A percentile compares a stretch with the other conserved stretches of the same genome.
phyloP scores from a whole-genome alignment of 1,140 invertebrate genomes.

The Glossosoma conforme region DNA sequence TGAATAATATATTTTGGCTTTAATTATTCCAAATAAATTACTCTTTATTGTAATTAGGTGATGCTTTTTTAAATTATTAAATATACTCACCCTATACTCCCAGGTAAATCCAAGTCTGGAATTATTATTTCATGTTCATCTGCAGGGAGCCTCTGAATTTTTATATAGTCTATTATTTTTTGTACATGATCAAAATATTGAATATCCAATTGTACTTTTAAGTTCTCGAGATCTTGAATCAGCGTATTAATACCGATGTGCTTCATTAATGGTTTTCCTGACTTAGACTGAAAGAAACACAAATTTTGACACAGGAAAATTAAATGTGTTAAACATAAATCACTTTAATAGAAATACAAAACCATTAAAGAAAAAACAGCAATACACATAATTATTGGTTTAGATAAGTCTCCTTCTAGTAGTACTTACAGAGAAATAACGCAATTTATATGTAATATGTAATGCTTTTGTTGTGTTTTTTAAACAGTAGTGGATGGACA shows the following conservation, averaged over 20 bases:
- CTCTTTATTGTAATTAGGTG: not conserved
- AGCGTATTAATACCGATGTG: conserved; percentile 9
- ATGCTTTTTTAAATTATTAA: not conserved
- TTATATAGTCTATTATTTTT: conserved; percentile 16
- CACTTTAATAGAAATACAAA: no score
- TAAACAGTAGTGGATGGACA: not conserved
- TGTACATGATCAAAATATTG: conserved; percentile 5
- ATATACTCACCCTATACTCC: conserved; percentile 30
- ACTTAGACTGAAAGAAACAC: conserved; percentile 15
- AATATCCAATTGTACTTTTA: conserved; percentile 1
- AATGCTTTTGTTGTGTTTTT: not conserved
- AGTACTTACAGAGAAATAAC: not conserved
- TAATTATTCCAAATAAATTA: not conserved
- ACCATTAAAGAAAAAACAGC: not conserved
- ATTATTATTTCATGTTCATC: not conserved
- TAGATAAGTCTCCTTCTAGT: no score
- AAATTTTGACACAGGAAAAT: not conserved
- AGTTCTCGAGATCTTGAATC: conserved; percentile 4
- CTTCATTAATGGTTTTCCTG: conserved; percentile 10
- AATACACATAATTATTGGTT: not conserved
- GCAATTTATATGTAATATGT: not conserved
- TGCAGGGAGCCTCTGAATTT: not conserved
- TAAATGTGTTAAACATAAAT: not conserved
- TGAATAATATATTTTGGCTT: not conserved
- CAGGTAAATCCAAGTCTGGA: conserved; percentile 14